phyloP scores from a whole-genome alignment of 37 sponge, comb jelly and placozoan genomes.

The Mnemiopsis leidyi region DNA sequence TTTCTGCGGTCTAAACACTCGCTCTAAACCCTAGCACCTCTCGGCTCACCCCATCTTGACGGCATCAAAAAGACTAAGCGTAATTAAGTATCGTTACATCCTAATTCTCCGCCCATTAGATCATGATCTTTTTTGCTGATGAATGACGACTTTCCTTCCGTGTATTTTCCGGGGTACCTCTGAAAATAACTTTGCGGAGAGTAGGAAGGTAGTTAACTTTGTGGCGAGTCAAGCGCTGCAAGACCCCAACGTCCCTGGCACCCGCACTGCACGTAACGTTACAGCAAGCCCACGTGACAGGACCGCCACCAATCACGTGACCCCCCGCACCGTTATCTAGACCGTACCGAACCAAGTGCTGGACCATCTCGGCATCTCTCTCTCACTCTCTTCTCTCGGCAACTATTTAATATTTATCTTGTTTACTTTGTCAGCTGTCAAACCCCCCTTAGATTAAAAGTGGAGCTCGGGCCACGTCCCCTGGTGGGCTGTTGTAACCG shows the following conservation, averaged over 20 bases:
- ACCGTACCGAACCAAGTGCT: not conserved
- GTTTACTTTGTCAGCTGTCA: constrained; percentile 44
- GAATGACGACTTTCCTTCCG: not conserved
- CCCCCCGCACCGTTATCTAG: not conserved
- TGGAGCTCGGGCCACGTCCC: too few relatives aligned
- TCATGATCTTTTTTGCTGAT: constrained; percentile 4
- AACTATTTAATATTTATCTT: not conserved
- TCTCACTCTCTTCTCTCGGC: not conserved
- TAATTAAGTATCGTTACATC: constrained; percentile 40
- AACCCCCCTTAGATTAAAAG: not conserved
- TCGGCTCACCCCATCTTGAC: not conserved
- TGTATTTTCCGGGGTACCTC: not conserved
- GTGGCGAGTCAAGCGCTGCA: not conserved
- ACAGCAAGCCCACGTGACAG: not conserved
- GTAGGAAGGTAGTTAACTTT: not conserved
- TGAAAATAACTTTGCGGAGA: constrained; percentile 31
- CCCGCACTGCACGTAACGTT: not conserved
- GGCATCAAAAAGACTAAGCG: constrained; percentile 7
- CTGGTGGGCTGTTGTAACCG: not conserved
- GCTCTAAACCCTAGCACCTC: not conserved
- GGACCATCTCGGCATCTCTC: too few relatives aligned
- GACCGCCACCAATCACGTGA: not conserved
- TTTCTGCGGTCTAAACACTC: too few relatives aligned
- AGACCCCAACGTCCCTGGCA: too few relatives aligned
- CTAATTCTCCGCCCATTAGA: constrained; percentile 20